These are phyloP conservation scores for Acronicta psi DNA, from an alignment of 2,888 invertebrate genomes.

Conservation along the genomic window DNA sequence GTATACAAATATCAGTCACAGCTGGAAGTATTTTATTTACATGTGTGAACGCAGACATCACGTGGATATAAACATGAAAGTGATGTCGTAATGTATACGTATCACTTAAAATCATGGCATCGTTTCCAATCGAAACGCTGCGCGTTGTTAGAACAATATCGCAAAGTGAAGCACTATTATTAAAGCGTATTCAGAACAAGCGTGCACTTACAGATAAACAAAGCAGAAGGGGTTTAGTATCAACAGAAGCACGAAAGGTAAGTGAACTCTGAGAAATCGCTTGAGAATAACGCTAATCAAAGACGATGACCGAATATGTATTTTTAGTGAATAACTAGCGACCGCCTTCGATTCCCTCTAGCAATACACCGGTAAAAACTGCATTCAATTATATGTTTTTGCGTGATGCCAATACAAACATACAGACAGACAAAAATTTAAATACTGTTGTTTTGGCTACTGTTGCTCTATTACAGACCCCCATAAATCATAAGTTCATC, in stretches of 20 bases:
- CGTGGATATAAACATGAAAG: slow-evolving; percentile 38
- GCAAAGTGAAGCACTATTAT: slow-evolving; percentile 60
- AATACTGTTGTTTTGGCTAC: too few species aligned
- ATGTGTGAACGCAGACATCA: slow-evolving; percentile 21
- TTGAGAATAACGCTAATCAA: slow-evolving; percentile 50
- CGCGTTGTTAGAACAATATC: slow-evolving; percentile 41
- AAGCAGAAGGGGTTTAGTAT: slow-evolving; percentile 66
- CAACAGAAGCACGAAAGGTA: slow-evolving; percentile 59
- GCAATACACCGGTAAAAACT: too few species aligned
- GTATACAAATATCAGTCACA: slow-evolving; percentile 40
- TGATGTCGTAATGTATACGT: slow-evolving; percentile 26
- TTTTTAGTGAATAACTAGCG: slow-evolving; percentile 21
- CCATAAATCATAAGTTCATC: too few species aligned
- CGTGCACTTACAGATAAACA: slow-evolving; percentile 73
- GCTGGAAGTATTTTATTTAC: slow-evolving; percentile 48
- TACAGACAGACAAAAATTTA: too few species aligned
- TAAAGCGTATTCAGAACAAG: slow-evolving; percentile 68
- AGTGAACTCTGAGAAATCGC: slow-evolving; percentile 58
- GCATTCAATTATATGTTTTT: too few species aligned
- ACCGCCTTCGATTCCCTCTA: too few species aligned
- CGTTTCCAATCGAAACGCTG: slow-evolving; percentile 40
- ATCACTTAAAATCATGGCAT: slow-evolving; percentile 32
- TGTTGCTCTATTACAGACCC: too few species aligned
- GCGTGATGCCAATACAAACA: too few species aligned
- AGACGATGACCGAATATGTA: slow-evolving; percentile 41